These are phyloP conservation scores for Archilochus colubris DNA, from an alignment of 2,113 vertebrate genomes.

Conservation along the genomic window DNA sequence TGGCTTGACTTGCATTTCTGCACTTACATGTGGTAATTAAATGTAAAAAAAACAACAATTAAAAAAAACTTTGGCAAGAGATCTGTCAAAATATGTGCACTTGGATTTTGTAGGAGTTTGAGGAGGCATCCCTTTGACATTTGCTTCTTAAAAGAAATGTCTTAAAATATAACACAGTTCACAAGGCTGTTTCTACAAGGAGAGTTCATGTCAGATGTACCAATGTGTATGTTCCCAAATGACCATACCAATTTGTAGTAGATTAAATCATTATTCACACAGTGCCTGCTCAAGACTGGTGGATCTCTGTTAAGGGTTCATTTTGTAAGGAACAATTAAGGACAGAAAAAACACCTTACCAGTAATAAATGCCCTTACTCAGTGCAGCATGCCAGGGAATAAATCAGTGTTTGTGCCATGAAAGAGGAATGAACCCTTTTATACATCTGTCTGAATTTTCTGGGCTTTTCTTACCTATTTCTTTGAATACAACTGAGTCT, in stretches of 20 bases:
- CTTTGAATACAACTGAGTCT: not conserved
- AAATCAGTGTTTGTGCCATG: accelerated
- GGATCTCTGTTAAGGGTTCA: not conserved
- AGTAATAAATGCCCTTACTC: not conserved
- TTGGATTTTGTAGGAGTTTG: not conserved
- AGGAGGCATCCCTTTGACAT: slow-evolving; percentile 20
- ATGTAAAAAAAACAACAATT: slow-evolving; percentile 44
- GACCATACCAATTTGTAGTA: not conserved
- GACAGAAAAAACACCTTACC: not conserved
- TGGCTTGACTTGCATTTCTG: slow-evolving; percentile 42
- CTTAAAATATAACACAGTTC: slow-evolving; percentile 25
- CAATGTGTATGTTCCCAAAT: not conserved
- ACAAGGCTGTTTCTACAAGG: not conserved
- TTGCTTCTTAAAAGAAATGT: not conserved
- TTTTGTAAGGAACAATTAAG: not conserved
- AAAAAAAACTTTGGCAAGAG: slow-evolving; percentile 58
- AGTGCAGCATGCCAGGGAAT: not conserved
- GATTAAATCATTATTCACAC: not conserved
- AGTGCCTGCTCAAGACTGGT: not conserved
- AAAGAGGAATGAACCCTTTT: not conserved
- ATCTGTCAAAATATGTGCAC: slow-evolving; percentile 33
- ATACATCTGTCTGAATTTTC: not conserved
- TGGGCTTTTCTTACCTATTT: not conserved
- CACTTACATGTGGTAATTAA: slow-evolving; percentile 22
- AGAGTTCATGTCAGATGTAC: not conserved